Conservation (phyloP, 2,797 vertebrate genomes). For the Netta rufina region DNA sequence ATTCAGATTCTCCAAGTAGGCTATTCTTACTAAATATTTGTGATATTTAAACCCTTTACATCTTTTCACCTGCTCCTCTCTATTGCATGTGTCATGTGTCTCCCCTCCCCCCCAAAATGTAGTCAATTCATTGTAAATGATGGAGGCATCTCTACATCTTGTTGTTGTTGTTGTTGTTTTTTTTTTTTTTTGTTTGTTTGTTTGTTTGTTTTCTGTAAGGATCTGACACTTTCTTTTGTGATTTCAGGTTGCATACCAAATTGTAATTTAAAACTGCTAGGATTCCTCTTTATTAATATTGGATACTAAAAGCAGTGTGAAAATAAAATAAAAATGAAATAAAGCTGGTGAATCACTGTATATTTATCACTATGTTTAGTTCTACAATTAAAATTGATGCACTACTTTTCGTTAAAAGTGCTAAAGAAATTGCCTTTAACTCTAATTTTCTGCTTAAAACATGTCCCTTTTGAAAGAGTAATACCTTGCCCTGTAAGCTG, state of each 20-base stretch:
- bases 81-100: too few relatives aligned
- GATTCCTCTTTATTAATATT: not conserved
- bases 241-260: not conserved
- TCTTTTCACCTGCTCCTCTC: not conserved
- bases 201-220: not conserved
- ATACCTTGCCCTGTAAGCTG: not conserved
- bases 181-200: too few relatives aligned
- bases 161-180: too few relatives aligned
- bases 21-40: not conserved
- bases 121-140: not conserved
- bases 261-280: not conserved
- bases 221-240: not conserved
- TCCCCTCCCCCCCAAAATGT: too few relatives aligned
- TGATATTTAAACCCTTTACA: not conserved
- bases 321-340: too few relatives aligned
- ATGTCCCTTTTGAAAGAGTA: not conserved
- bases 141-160: not conserved
- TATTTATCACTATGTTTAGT: not conserved
- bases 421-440: not conserved
- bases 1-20: not conserved
- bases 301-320: not conserved
- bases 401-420: not conserved
- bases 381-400: not conserved
- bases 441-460: not conserved
- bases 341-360: too few relatives aligned